Conservation (phyloP, 2,888 invertebrate genomes). For the Sussaba pulchella region DNA sequence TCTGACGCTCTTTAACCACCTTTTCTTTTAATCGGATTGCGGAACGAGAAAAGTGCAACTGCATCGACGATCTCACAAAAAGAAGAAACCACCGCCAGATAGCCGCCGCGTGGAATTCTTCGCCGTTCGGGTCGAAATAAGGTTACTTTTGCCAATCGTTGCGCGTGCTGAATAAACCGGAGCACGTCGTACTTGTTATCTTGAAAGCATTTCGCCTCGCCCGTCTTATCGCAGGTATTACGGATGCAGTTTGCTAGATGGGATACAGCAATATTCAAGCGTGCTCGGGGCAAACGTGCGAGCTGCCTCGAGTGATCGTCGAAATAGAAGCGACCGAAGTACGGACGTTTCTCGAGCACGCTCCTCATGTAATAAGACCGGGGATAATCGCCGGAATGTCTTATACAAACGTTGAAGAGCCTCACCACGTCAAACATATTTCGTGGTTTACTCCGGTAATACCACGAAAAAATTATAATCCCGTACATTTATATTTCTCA, state of each 20-base stretch:
- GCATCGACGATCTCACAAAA: slow-evolving; percentile 4
- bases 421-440: neutral
- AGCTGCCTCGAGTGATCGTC: slow-evolving; percentile 1
- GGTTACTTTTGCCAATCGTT: slow-evolving; percentile 3
- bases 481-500: no score
- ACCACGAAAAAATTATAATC: no score
- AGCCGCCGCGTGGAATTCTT: slow-evolving; percentile 20
- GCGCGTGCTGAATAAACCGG: slow-evolving; percentile 14
- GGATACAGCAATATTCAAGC: slow-evolving; percentile 19
- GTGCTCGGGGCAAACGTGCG: slow-evolving; percentile 12
- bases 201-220: slow-evolving; percentile 29
- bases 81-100: neutral
- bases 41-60: slow-evolving; percentile 9
- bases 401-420: slow-evolving; percentile 4
- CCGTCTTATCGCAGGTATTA: slow-evolving; percentile 42
- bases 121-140: neutral
- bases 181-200: slow-evolving; percentile 47
- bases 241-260: slow-evolving; percentile 31
- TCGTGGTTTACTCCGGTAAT: neutral
- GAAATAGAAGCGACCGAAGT: slow-evolving; percentile 23
- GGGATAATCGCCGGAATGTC: slow-evolving; percentile 26
- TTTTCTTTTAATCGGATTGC: slow-evolving; percentile 12
- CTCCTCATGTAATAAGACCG: slow-evolving; percentile 17
- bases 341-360: slow-evolving; percentile 24
- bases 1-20: neutral